Evolutionary conservation across 2,113 vertebrate species (phyloP), one percentile per base, ranked within the genome.

Genomic region (Mustela nigripes): DNA sequence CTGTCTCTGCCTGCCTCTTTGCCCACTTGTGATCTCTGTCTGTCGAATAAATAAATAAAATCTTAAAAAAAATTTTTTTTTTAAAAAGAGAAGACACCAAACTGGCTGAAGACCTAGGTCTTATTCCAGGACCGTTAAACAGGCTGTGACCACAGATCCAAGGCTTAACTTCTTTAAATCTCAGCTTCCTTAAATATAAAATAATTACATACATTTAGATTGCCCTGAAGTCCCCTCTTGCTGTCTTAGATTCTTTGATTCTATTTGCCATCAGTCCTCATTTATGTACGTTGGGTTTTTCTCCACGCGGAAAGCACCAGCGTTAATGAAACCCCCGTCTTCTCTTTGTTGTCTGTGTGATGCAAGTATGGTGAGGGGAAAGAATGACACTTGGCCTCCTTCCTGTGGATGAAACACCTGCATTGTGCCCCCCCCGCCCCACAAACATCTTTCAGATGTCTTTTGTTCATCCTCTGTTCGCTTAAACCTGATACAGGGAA

Each of bases 161-260:
- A 24, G 11, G 26, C 67, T 87, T 78, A 4, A 42, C 5, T 14
- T 78, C 31, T 74, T 36, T 74, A 42, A 48, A 8, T 58, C 67
- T 94, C 67, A 78, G 36, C 80, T 94, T 63, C 28, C 48, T 89
- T 39, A 31, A 50, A 22, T 71, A 2, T 48, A 73, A 95, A 83
- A 97, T 21, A 56, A 50, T 28, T 50, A 15, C n/a, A 21, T n/a
- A 56, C n/a, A 56, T 4, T 62, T 24, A 81, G 56, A 39, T 33
- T n/a, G n/a, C 36, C 92, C 14, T 58, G 2, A 93, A 67, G 33
- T 87, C 18, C 28, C 16, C 65, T 92, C 79, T 91, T 81, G 16
- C 42, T 76, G 5, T 24, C 56, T 89, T 67, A 39, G 3, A 48
- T 45, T 67, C 53, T 93, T 67, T 62, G 39, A 48, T 58, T 87